A percentile compares a stretch with the other conserved stretches of the same genome.
These are phyloP conservation scores for Morelia viridis DNA, from an alignment of 2,797 vertebrate species.

Conservation along the genomic window DNA sequence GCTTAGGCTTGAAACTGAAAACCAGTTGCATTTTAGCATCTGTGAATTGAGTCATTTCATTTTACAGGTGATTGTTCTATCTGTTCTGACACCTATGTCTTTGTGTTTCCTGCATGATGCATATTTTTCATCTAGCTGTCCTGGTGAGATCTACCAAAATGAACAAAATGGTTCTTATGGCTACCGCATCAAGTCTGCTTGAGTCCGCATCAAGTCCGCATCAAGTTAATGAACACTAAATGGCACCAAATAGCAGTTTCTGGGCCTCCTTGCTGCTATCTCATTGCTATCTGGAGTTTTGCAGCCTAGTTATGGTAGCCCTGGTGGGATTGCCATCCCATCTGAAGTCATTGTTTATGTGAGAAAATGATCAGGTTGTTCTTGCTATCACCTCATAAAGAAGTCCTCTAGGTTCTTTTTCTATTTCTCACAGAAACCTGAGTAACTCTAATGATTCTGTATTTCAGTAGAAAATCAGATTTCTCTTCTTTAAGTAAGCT, in stretches of 20 bases:
- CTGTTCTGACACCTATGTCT: constrained; percentile 32
- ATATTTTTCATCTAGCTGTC: constrained; percentile 31
- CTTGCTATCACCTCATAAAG: background rate
- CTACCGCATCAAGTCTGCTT: background rate
- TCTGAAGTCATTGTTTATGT: background rate
- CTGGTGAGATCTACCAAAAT: background rate
- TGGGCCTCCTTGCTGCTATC: background rate
- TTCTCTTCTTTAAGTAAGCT: background rate
- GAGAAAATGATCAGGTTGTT: background rate
- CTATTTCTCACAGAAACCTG: rapidly evolving
- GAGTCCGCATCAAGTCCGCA: background rate
- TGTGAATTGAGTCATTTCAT: constrained; percentile 54
- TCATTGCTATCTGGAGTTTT: background rate
- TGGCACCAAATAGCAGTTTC: background rate
- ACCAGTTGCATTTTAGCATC: constrained; percentile 55
- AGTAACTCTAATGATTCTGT: background rate
- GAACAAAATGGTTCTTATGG: background rate
- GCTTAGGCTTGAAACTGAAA: constrained; percentile 44
- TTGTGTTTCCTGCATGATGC: constrained; percentile 20
- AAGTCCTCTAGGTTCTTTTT: background rate
- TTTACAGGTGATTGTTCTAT: constrained; percentile 38
- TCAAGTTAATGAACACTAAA: background rate
- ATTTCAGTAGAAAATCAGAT: background rate
- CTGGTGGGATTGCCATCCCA: background rate
- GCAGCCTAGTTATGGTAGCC: background rate